These are phyloP conservation scores for Batillaria attramentaria DNA, from an alignment of 1,140 invertebrate species.

Conservation along the genomic window DNA sequence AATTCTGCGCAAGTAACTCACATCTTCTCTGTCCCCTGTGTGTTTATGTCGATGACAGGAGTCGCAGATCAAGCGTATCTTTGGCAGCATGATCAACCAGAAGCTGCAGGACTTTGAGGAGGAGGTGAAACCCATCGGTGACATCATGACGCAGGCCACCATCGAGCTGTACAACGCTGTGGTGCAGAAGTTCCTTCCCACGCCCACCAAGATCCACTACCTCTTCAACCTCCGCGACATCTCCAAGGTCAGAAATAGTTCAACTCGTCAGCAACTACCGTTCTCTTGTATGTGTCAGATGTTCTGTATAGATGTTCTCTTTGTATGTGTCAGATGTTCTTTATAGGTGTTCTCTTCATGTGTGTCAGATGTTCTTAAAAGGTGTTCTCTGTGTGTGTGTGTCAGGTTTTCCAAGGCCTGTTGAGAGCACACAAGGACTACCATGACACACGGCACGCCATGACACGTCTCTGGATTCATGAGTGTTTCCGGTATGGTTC, in stretches of 20 bases:
- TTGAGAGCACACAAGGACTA: slow-evolving; percentile 82
- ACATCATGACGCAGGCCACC: slow-evolving; percentile 78
- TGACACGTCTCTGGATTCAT: slow-evolving; percentile 87
- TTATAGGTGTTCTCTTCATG: too few species aligned
- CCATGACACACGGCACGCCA: slow-evolving; percentile 80
- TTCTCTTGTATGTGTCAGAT: too few species aligned
- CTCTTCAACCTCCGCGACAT: slow-evolving; percentile 90
- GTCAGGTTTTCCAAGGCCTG: slow-evolving; percentile 81
- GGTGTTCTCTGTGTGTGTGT: slow-evolving; percentile 21
- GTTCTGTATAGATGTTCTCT: too few species aligned
- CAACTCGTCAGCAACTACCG: too few species aligned
- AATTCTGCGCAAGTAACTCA: too few species aligned
- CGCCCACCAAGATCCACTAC: slow-evolving; percentile 90
- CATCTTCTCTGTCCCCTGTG: slow-evolving; percentile 1
- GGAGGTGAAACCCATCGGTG: slow-evolving; percentile 80
- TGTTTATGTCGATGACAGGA: slow-evolving; percentile 74
- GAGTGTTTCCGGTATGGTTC: slow-evolving; percentile 78
- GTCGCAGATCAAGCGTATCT: slow-evolving; percentile 84
- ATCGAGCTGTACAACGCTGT: slow-evolving; percentile 84
- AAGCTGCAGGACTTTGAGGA: slow-evolving; percentile 84
- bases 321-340: too few species aligned
- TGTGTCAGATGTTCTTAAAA: too few species aligned
- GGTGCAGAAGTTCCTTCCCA: slow-evolving; percentile 82
- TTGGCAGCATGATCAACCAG: slow-evolving; percentile 85
- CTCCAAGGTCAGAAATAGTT: slow-evolving; percentile 77